phyloP scores from a whole-genome alignment of 2,888 invertebrate genomes.

The Gisinianus flammeolus region DNA sequence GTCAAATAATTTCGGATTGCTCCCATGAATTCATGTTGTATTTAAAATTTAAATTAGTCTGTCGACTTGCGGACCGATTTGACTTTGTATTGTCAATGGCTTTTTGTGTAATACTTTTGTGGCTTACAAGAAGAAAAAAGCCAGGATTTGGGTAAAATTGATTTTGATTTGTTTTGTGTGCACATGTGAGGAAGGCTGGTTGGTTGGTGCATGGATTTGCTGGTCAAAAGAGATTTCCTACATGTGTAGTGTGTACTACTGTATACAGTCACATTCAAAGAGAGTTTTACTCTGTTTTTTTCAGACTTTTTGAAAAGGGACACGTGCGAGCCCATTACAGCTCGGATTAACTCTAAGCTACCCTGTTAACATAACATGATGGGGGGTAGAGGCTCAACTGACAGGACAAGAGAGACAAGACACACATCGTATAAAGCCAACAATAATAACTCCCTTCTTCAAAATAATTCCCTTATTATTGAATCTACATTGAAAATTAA shows the following conservation, averaged over 20 bases:
- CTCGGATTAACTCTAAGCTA: constrained; percentile 32
- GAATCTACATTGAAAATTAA: constrained; percentile 45
- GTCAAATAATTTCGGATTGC: neutral
- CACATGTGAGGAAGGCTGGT: no score
- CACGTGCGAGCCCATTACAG: constrained; percentile 38
- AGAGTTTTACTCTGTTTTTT: no score
- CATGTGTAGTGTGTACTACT: neutral
- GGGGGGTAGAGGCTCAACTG: neutral
- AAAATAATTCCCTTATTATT: constrained; percentile 34
- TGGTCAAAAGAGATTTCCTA: neutral
- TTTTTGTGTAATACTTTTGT: neutral
- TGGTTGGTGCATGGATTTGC: no score
- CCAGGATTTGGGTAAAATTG: neutral
- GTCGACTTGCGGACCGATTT: neutral
- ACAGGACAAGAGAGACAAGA: neutral
- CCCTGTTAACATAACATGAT: constrained; percentile 33
- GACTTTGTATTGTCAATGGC: neutral
- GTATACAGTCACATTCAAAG: no score
- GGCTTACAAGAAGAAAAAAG: neutral
- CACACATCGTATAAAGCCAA: neutral
- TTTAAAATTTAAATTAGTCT: neutral
- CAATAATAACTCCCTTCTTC: constrained; percentile 13
- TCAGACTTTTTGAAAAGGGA: no score
- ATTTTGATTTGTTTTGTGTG: constrained; percentile 21
- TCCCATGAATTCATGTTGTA: neutral